Percentiles rank a stretch among this genome's conserved stretches.
phyloP scores from a whole-genome alignment of 2,113 vertebrate genomes.

The Callospermophilus lateralis region DNA sequence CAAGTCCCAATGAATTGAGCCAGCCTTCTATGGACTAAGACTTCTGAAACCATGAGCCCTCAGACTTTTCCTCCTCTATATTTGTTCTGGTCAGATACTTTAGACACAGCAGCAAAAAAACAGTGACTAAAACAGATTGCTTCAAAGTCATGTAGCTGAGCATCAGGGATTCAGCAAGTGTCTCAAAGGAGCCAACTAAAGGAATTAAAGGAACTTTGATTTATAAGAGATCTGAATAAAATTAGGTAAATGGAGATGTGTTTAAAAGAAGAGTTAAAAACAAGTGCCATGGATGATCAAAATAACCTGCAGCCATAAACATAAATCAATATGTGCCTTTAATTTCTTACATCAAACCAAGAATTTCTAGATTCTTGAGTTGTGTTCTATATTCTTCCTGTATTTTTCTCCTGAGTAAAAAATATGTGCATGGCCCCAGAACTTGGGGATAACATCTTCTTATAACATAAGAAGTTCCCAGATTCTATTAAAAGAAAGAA shows the following conservation, averaged over 20 bases:
- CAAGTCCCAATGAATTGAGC: too few relatives aligned
- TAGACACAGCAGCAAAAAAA: too few relatives aligned
- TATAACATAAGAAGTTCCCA: neutral
- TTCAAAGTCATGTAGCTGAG: neutral
- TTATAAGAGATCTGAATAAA: neutral
- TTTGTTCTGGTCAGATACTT: too few relatives aligned
- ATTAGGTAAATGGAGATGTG: neutral
- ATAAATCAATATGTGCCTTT: neutral
- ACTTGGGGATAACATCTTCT: neutral
- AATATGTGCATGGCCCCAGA: too few relatives aligned
- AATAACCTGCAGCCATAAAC: neutral
- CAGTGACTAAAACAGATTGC: too few relatives aligned
- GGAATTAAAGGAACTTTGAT: neutral
- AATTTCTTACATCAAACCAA: neutral
- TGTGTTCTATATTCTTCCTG: neutral
- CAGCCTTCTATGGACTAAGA: too few relatives aligned
- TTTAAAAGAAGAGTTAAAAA: neutral
- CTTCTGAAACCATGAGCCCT: too few relatives aligned
- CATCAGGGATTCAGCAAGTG: neutral
- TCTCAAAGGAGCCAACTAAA: neutral
- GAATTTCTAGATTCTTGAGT: neutral
- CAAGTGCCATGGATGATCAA: neutral
- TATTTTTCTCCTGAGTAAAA: neutral
- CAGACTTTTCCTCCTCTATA: too few relatives aligned
- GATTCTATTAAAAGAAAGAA: neutral